Base-by-base conservation (phyloP, 2,888 invertebrate genomes). In the Sphaerophoria rueppellii region DNA sequence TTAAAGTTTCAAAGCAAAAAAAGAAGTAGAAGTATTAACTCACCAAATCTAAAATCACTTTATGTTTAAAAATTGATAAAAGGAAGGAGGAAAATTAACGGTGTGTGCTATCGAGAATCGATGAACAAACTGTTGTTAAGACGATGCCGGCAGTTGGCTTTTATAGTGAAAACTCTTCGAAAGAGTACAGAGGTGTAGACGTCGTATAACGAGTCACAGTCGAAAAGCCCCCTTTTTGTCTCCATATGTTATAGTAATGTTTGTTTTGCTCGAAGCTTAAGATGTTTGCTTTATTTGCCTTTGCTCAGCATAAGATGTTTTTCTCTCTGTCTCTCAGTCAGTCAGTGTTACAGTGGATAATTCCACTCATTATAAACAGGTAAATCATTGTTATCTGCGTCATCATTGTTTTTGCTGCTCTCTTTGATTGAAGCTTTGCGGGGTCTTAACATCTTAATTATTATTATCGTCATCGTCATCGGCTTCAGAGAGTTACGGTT, bases 51-150 rank as follows among this genome's bases (percentile, higher is more conserved):
- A 80, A 85, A 80, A 57, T 79, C 72, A 61, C 76, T 80, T 80
- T 60, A 75, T 12, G 11, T 57, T 58, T 7, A 46, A 71, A 48
- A 63, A 52, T 24, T 1, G 24, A 24, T 37, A 67, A 63, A 69
- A 61, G 46, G 40, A 52, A 74, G 60, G 37, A 63, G 70, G 43
- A 11, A 63, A 80, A 70, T 54, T 76, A 77, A 75, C 70, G 70
- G 70, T 65, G 65, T 81, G 61, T 46, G 73, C 82, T 52, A 73
- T 86, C 70, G 77, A 74, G 60, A 74, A 71, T 74, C 81, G 81
- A 81, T 77, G 65, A 74, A 86, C 80, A 70, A 74, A 86, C 86
- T 86, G 86, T 82, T 77, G 82, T 86, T 81, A 67, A 81, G 69
- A 74, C 81, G 73, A 57, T 71, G 76, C 86, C 86, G 86, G 77